Evolutionary conservation across 64 coral and sea anemone species (phyloP).

Genomic region (Pachyseris speciosa): DNA sequence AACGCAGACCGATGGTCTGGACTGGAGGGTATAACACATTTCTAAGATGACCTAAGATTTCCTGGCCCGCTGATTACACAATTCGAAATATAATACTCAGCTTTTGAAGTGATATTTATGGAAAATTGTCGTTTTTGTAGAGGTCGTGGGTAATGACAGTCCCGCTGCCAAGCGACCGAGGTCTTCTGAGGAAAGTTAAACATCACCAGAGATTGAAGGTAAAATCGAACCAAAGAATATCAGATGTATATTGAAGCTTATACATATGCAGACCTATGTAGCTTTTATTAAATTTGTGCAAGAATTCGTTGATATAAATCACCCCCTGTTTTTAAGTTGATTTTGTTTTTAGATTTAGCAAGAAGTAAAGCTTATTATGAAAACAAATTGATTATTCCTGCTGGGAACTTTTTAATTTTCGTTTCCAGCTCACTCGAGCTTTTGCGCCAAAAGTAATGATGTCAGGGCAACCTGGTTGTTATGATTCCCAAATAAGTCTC

Average conservation of each 20-base stretch:
- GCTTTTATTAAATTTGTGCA: constrained; percentile 78
- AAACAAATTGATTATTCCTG: constrained; percentile 79
- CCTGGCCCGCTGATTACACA: constrained; percentile 77
- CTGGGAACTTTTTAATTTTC: constrained; percentile 74
- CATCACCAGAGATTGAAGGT: constrained; percentile 69
- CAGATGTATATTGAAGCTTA: constrained; percentile 75
- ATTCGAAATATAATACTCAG: constrained; percentile 80
- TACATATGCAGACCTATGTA: constrained; percentile 76
- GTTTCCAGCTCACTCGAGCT: constrained; percentile 74
- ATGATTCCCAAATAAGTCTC: constrained; percentile 55
- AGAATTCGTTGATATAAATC: constrained; percentile 68
- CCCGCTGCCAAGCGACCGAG: constrained; percentile 73
- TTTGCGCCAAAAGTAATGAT: constrained; percentile 70
- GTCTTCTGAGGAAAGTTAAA: constrained; percentile 68
- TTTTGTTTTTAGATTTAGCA: constrained; percentile 74
- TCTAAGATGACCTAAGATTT: constrained; percentile 82
- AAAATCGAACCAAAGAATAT: constrained; percentile 81
- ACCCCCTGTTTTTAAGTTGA: constrained; percentile 74
- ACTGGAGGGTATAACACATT: too few species aligned
- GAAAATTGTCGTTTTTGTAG: constrained; percentile 82
- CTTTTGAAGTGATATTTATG: constrained; percentile 81
- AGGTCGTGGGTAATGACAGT: constrained; percentile 72
- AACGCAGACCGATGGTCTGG: constrained; percentile 72
- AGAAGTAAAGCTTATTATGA: constrained; percentile 77
- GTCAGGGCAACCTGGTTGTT: constrained; percentile 71